Conservation (phyloP, 2,113 vertebrate species). For the Rhynchopsitta pachyrhyncha region DNA sequence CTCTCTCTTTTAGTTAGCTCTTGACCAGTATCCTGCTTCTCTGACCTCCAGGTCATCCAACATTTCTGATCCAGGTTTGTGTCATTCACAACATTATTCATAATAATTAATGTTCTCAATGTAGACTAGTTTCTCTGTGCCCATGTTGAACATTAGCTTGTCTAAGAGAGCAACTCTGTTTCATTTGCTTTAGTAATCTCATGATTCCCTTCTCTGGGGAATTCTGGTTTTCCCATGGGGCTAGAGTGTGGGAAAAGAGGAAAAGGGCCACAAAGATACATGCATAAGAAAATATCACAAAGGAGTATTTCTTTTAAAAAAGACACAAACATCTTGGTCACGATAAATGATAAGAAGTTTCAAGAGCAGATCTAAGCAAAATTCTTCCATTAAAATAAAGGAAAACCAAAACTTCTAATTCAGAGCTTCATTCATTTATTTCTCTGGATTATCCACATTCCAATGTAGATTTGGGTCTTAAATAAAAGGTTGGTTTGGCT, state of each 20-base stretch:
- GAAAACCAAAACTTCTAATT: background rate
- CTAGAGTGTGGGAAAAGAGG: background rate
- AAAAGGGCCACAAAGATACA: background rate
- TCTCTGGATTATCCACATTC: background rate
- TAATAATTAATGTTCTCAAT: background rate
- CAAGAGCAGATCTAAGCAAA: background rate
- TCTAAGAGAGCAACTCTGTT: background rate
- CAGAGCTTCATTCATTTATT: background rate
- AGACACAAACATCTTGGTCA: background rate
- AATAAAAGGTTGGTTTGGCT: background rate
- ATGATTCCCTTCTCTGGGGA: fast-evolving
- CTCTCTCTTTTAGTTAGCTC: background rate
- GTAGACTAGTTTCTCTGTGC: background rate
- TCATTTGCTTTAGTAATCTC: background rate
- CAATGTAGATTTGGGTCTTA: background rate
- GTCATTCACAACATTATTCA: background rate
- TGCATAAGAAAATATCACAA: background rate
- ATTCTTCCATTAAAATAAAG: background rate
- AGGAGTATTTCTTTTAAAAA: background rate
- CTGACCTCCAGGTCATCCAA: background rate
- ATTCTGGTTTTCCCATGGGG: background rate
- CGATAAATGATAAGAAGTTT: background rate
- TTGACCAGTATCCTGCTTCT: background rate
- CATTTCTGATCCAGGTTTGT: background rate
- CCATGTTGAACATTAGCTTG: background rate